phyloP scores from a whole-genome alignment of 2,113 vertebrate species.

The Neotragus pygmaeus region DNA sequence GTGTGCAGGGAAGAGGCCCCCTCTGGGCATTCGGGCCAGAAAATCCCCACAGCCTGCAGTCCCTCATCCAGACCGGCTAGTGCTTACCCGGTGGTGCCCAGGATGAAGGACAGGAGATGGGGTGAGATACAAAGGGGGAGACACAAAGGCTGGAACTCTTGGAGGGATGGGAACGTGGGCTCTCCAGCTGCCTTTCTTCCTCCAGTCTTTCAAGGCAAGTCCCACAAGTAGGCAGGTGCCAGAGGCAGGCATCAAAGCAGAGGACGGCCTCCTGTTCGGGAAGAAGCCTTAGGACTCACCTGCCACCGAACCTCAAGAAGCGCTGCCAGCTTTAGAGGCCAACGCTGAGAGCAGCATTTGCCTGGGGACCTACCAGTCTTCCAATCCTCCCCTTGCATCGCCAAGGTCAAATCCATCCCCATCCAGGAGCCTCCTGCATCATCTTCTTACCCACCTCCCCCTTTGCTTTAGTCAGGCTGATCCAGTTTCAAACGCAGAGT shows the following conservation, averaged over 20 bases:
- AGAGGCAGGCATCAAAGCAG: neutral
- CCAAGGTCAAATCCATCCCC: neutral
- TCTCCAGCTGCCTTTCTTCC: neutral
- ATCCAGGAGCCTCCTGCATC: neutral
- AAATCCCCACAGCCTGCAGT: neutral
- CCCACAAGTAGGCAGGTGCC: neutral
- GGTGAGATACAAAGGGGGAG: neutral
- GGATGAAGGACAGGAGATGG: neutral
- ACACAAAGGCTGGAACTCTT: neutral
- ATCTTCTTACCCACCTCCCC: neutral
- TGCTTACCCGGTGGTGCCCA: neutral
- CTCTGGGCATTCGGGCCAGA: neutral
- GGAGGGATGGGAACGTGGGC: neutral
- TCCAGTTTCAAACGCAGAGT: neutral
- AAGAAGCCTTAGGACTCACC: neutral
- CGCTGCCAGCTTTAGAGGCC: neutral
- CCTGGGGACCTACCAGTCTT: neutral
- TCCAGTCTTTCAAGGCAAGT: neutral
- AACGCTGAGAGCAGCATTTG: neutral
- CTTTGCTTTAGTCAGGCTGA: neutral
- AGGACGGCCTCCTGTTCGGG: neutral
- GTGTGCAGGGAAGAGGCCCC: neutral
- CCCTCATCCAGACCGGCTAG: neutral
- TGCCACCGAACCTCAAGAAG: neutral
- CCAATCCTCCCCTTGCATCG: neutral